Evolutionary conservation across 2,797 vertebrate genomes (phyloP).

Genomic region (Sebastes aleutianus): DNA sequence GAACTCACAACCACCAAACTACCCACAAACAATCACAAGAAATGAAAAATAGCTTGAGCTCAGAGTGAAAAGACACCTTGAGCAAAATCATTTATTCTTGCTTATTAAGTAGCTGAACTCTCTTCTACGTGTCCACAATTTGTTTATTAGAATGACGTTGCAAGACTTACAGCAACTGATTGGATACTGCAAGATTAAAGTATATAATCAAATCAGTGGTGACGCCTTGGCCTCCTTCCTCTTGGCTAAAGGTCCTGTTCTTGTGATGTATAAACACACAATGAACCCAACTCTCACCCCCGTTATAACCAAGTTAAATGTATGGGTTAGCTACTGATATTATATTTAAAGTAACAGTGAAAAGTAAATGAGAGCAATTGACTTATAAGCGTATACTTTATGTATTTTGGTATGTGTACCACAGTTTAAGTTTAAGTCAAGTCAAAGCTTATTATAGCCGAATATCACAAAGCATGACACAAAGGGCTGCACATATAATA

Average conservation of each 20-base stretch:
- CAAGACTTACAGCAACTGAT: background rate
- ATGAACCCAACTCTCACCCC: background rate
- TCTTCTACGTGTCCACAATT: background rate
- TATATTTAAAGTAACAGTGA: background rate
- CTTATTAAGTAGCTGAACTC: background rate
- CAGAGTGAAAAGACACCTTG: background rate
- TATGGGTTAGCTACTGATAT: background rate
- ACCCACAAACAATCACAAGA: background rate
- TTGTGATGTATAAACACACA: background rate
- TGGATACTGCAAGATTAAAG: slow-evolving; percentile 18
- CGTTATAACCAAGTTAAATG: background rate
- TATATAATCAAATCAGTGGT: slow-evolving; percentile 28
- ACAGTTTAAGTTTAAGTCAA: background rate
- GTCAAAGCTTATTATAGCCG: no score
- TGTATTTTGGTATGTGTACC: background rate
- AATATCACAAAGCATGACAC: no score
- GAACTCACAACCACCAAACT: background rate
- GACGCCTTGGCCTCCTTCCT: slow-evolving; percentile 1
- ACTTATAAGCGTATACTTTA: background rate
- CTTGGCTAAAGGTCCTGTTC: background rate
- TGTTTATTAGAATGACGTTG: background rate
- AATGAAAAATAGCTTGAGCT: background rate
- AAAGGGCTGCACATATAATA: no score
- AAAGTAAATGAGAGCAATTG: background rate
- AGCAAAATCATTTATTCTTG: no score